These are phyloP conservation scores for Philypnodon macrostomus DNA, from an alignment of 2,797 vertebrate species.

Conservation along the genomic window DNA sequence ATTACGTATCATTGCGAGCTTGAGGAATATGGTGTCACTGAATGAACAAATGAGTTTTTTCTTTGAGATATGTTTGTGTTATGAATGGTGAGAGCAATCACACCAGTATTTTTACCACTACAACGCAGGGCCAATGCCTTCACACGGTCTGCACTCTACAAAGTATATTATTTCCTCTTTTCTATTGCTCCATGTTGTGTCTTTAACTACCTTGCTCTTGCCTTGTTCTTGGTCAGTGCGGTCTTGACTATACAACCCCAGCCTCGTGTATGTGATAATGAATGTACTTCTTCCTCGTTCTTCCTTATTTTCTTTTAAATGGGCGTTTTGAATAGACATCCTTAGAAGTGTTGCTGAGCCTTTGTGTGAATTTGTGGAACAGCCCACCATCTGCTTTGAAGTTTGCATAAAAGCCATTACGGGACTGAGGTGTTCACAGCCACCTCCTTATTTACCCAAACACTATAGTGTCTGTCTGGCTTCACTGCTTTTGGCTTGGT, in stretches of 20 bases:
- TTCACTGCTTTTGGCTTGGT: slow-evolving; percentile 24
- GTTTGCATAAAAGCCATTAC: slow-evolving; percentile 26
- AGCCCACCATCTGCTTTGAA: slow-evolving; percentile 10
- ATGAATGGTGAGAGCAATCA: too few relatives aligned
- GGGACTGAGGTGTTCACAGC: slow-evolving; percentile 22
- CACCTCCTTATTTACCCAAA: slow-evolving; percentile 2
- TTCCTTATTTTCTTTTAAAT: slow-evolving; percentile 9
- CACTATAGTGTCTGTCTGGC: slow-evolving; percentile 23
- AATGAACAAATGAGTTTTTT: too few relatives aligned
- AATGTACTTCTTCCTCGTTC: slow-evolving; percentile 4
- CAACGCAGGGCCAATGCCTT: too few relatives aligned
- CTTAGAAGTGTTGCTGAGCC: slow-evolving; percentile 1
- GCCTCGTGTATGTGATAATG: background rate
- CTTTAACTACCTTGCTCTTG: background rate
- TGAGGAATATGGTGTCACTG: too few relatives aligned
- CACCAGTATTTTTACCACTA: too few relatives aligned
- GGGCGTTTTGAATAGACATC: background rate
- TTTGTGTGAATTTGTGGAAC: background rate
- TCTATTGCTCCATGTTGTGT: too few relatives aligned
- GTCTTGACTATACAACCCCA: background rate
- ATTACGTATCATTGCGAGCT: too few relatives aligned
- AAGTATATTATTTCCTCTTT: too few relatives aligned
- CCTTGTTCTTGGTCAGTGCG: background rate
- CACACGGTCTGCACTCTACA: too few relatives aligned
- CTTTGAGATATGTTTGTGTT: too few relatives aligned